Base-by-base conservation (phyloP, 1,140 invertebrate genomes). In the Drosophila prosaltans region DNA sequence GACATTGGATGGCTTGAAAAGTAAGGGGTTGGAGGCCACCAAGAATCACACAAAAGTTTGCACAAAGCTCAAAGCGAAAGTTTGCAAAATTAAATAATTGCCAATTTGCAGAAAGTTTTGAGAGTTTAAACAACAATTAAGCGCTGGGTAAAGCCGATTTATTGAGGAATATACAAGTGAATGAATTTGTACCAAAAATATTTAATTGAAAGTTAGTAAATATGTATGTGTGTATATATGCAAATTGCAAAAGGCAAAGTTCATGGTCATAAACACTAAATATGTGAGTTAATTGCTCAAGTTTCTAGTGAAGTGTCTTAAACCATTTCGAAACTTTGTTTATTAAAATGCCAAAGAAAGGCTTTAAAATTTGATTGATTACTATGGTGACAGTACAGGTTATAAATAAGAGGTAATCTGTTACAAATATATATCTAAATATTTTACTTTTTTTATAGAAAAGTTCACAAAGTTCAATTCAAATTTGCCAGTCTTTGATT, bases 1-100 rank as follows among this genome's bases (percentile, higher is more conserved):
- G 74, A 65, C 72, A 43, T 51, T 51, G 45, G 45, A 8, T 54
- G 43, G 8, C 26, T 2, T 2, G n/a, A 21, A 39, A 24, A 9
- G 43, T 8, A 24, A 16, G 16, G 16, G 57, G 57, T n/a, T 21
- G 57, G 4, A 2, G 32, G 26, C 1, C 45, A 51, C 45, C 16
- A 6, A 51, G 16, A 59, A 24, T 9, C 57, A 16, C 24, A 7
- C 28, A 28, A 76, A 77, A 78, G 48, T 72, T 72, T 54, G 40
- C 11, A 28, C 8, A 26, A 30, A 30, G 60, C 30, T 16, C 60
- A 32, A 66, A 45, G 48, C 48, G 62, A 72, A 78, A 78, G 68
- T 78, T 78, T 72, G 48, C 58, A 59, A 77, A 77, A 71, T 78
- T 72, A 78, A 78, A 78, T 77, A 78, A 78, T 78, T 77, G 75